A percentile compares a stretch with the other conserved stretches of the same genome.
These are phyloP conservation scores for Pteropus alecto DNA, from an alignment of 2,113 vertebrate genomes.

Conservation along the genomic window DNA sequence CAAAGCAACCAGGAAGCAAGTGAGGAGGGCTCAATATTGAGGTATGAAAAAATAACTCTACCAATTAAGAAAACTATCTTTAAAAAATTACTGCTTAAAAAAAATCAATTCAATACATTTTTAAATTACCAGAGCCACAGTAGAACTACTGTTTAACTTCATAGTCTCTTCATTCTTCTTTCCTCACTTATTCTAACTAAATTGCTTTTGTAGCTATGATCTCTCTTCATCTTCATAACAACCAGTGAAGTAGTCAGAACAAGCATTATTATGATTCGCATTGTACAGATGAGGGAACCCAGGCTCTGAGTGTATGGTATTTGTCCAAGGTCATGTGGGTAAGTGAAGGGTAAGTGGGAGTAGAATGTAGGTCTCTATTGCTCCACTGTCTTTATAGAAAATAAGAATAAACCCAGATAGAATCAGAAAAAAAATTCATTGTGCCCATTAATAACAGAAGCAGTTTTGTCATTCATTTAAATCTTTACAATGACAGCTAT, in stretches of 20 bases:
- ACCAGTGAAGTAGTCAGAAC: not conserved
- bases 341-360: not conserved
- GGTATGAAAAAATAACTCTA: not conserved
- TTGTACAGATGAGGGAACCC: not conserved
- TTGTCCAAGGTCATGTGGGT: not conserved
- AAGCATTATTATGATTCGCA: not conserved
- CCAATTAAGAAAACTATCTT: not conserved
- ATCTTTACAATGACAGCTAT: not conserved
- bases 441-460: not conserved
- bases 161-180: not conserved
- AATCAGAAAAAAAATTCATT: not conserved
- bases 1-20: not conserved
- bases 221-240: not conserved
- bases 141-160: not conserved
- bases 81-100: not conserved
- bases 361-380: not conserved
- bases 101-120: not conserved
- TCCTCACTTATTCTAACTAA: constrained; percentile 6
- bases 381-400: not conserved
- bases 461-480: constrained; percentile 1
- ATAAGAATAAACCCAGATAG: not conserved
- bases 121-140: not conserved
- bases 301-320: not conserved
- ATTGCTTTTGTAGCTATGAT: not conserved
- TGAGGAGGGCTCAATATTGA: not conserved